Base-by-base conservation (phyloP, 2,797 vertebrate species). In the Sylvilagus floridanus region DNA sequence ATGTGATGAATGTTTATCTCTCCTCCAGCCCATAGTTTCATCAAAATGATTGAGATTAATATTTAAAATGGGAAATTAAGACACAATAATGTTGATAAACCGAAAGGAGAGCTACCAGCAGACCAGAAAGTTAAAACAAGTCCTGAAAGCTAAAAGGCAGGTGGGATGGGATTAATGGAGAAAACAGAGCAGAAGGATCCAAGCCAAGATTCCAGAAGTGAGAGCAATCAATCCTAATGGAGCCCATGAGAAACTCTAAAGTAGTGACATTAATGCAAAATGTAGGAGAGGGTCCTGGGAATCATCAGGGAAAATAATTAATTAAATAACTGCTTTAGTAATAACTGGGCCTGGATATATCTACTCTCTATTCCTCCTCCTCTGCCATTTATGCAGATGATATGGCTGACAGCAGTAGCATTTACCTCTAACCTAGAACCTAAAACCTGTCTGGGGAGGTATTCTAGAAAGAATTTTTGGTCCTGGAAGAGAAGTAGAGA, bases 71-170 rank as follows among this genome's bases (percentile, higher is more conserved):
- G 85, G 42, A 30, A 90, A 94, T 75, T 35, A 94, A 85, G 84
- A 78, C 35, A 78, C 57, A 85, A 26, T 42, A 32, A 14, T 63
- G 24, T 62, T 92, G 11, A 47, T 42, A 95, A 96, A 93, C 66
- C 93, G 87, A 88, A 96, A 93, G 91, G 77, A 62, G 73, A 79
- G 35, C 37, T 90, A 85, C 90, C 42, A 95, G 85, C 83, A 30
- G 60, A 90, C 65, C 69, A 82, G 42, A 97, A 95, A 85, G 88
- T 84, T 94, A 77, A 94, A 96, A 91, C 50, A 94, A 89, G 95
- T n/a, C 17, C 60, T 96, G 77, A 75, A 91, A 96, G 66, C 65
- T 93, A 93, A 96, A 95, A 96, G 92, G 47, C 90, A 96, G 83
- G 88, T 94, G 85, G 90, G 65, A 81, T 89, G 32, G 19, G 42